Base-by-base conservation (phyloP, 1,140 invertebrate species). In the Metopolophium dirhodum region DNA sequence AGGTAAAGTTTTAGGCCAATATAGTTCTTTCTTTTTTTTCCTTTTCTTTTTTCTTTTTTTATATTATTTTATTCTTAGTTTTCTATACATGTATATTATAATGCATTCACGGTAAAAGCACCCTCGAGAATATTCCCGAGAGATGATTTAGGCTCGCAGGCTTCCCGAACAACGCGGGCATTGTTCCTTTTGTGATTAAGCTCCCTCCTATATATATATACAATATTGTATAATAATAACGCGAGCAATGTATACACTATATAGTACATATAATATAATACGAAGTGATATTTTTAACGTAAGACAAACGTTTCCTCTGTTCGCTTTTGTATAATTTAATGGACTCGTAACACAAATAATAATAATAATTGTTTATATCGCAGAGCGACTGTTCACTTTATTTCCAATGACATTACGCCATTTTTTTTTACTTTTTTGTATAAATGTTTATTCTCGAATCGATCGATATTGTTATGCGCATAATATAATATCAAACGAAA, bases 111-210 rank as follows among this genome's bases (percentile, higher is more conserved):
- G 49, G 68, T 85, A 86, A 93, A 93, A 93, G 77, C 82, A 86
- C 91, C 49, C 91, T 93, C 47, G 49, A 93, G 47, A 85, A 93
- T 86, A 86, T 93, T 85, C 91, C 91, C 91, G 91, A 11, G 82
- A 57, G 51, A 93, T 86, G 91, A 86, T 93, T 93, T 41, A 86
- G 49, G 91, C 61, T 83, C 91, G 37, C 77, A 47, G 68, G 68
- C 22, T 83, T 83, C n/a, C n/a, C 77, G 47, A 82, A 86, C 51
- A 93, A 93, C 91, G 77, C 91, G 77, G 82, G n/a, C 91, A 93
- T 93, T 93, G 91, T 86, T 90, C 89, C 54, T 89, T 57, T 89
- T 89, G 88, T 89, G 49, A 57, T 89, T 57, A 57, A 89, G 23
- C 49, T 35, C 35, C 22, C n/a, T 35, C 49, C 30, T n/a, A 77